These are phyloP conservation scores for Pipistrellus nathusii DNA, from an alignment of 2,797 vertebrate species.

Conservation along the genomic window DNA sequence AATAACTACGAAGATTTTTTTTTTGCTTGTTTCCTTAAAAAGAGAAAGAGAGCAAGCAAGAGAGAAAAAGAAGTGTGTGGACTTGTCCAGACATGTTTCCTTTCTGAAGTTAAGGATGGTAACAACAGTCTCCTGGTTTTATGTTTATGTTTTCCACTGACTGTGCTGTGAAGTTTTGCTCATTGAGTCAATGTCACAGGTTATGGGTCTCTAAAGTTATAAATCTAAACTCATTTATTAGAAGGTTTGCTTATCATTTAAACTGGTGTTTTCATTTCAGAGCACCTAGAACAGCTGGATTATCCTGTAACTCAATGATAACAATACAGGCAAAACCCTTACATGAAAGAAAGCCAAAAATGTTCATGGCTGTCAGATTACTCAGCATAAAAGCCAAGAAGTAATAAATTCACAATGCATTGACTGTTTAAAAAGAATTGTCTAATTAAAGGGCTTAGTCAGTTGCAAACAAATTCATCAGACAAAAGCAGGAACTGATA, in stretches of 20 bases:
- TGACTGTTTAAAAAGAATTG: slow-evolving; percentile 55
- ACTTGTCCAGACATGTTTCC: neutral
- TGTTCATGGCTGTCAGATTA: slow-evolving; percentile 67
- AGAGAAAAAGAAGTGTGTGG: neutral
- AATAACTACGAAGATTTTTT: neutral
- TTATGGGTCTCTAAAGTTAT: neutral
- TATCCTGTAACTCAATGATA: slow-evolving; percentile 25
- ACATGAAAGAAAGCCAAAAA: slow-evolving; percentile 60
- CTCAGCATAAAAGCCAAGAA: slow-evolving; percentile 62
- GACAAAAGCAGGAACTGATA: slow-evolving; percentile 47
- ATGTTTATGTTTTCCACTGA: neutral
- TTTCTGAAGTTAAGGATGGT: neutral
- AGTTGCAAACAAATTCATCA: slow-evolving; percentile 70
- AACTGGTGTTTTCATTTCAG: slow-evolving; percentile 21
- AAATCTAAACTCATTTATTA: slow-evolving; percentile 43
- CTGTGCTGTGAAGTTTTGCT: neutral
- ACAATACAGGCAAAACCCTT: slow-evolving; percentile 48
- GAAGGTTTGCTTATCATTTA: neutral
- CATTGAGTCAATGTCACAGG: neutral
- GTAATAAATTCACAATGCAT: slow-evolving; percentile 44
- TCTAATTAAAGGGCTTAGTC: slow-evolving; percentile 60
- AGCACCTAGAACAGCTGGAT: neutral
- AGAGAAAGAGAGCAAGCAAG: neutral
- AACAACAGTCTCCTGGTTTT: neutral
- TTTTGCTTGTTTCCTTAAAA: neutral